phyloP scores from a whole-genome alignment of 2,888 invertebrate species.

The Lepidochrysops patricia region DNA sequence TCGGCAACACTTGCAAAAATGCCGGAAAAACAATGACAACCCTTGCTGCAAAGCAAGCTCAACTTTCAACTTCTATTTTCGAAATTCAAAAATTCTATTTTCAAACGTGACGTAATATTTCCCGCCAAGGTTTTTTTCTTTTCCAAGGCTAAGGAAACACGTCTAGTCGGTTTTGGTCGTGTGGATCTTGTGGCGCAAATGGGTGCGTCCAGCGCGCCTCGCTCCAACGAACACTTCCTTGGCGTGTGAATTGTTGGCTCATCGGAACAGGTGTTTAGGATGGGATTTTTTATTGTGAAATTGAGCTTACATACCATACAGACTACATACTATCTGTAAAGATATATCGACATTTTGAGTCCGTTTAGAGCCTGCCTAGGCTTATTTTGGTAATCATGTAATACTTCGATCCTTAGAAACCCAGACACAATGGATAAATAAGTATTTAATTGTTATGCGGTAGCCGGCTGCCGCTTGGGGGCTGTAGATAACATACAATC shows the following conservation, averaged over 20 bases:
- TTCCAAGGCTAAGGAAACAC: conserved; percentile 37
- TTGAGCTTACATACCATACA: neutral
- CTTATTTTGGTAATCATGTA: too few species aligned
- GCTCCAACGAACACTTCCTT: conserved; percentile 56
- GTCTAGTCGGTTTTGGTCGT: conserved; percentile 50
- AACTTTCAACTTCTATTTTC: neutral
- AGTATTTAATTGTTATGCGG: too few species aligned
- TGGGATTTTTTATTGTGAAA: conserved; percentile 11
- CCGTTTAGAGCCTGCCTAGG: too few species aligned
- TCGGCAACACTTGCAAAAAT: conserved; percentile 13
- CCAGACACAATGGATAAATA: too few species aligned
- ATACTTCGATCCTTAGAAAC: too few species aligned
- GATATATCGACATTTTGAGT: too few species aligned
- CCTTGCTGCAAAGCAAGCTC: conserved; percentile 13
- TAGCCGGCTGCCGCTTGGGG: too few species aligned
- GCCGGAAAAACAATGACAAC: conserved; percentile 13
- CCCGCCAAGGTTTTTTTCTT: conserved; percentile 29
- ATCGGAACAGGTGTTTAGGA: conserved; percentile 29
- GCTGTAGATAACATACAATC: too few species aligned
- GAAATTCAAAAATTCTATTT: conserved; percentile 16
- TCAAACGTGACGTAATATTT: conserved; percentile 18
- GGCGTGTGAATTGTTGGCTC: conserved; percentile 54
- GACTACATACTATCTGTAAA: too few species aligned
- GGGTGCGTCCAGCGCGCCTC: conserved; percentile 48
- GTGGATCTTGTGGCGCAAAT: conserved; percentile 62